phyloP scores from a whole-genome alignment of 2,797 vertebrate species.

The Acomys russatus region DNA sequence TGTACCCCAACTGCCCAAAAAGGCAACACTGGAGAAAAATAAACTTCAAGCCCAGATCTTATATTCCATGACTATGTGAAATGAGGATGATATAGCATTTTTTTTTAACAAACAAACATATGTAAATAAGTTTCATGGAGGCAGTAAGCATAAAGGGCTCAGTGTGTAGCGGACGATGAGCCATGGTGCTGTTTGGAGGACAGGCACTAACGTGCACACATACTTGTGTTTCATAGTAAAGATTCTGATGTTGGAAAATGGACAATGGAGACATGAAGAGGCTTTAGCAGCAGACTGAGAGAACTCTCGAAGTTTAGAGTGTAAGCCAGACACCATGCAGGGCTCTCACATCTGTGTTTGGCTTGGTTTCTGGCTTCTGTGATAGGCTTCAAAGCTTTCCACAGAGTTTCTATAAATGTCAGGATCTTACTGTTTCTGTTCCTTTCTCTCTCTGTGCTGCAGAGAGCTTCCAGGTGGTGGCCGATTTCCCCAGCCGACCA shows the following conservation, averaged over 20 bases:
- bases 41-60: background rate
- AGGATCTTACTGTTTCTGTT: background rate
- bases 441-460: background rate
- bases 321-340: background rate
- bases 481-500: background rate
- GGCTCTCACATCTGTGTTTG: slow-evolving; percentile 47
- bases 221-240: background rate
- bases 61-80: background rate
- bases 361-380: slow-evolving; percentile 14
- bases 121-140: background rate
- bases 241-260: slow-evolving; percentile 27
- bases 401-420: background rate
- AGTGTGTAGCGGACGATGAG: slow-evolving; percentile 11
- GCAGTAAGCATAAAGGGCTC: background rate
- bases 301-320: background rate
- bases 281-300: background rate
- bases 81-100: background rate
- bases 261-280: background rate
- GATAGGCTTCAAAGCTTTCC: slow-evolving; percentile 52
- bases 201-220: background rate
- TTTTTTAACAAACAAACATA: background rate
- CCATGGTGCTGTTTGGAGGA: background rate
- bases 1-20: too few relatives aligned
- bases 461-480: background rate
- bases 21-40: background rate